Evolutionary conservation across 2,888 invertebrate species (phyloP), one percentile per base, ranked within the genome.

Genomic region (Volucella inanis): DNA sequence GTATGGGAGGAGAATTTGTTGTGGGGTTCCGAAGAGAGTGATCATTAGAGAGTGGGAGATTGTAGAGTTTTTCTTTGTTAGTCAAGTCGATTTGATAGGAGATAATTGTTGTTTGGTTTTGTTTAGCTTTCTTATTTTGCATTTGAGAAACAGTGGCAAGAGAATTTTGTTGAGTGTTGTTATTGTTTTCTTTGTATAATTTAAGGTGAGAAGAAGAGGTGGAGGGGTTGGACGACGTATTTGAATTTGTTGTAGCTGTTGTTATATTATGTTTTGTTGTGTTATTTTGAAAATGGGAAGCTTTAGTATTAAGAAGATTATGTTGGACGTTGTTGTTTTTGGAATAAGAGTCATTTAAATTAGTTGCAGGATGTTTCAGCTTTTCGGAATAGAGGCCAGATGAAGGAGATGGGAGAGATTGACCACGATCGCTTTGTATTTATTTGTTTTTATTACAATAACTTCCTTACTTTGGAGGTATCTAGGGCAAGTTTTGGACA

Each of bases 391-490:
- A 57, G 0, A 57, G 57, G 39, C 39, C 39, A 57, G 57, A 57
- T 39, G 39, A 57, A 14, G 9, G 14, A 14, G 10, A 10, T n/a
- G 41, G 15, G 6, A 14, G 31, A 39, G 39, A 38, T 57, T 31
- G 14, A 2, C 14, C n/a, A n/a, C n/a, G n/a, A n/a, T 57, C 15
- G 14, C n/a, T 57, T 14, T 57, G 57, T 14, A 15, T 57, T 38
- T 62, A n/a, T 62, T 45, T 12, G 47, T 67, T 67, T 45, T 65
- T 15, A 65, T 39, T 65, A 50, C 39, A 2, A 67, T 12, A 22
- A 52, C n/a, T 67, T 67, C 22, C 43, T 52, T 67, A n/a, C 41
- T 65, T 65, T 65, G 50, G n/a, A 52, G 14, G 22, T 75, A 67
- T 14, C 41, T 67, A 18, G 75, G 67, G 3, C 68, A 68, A n/a